Base-by-base conservation (phyloP, 2,888 invertebrate species). In the Pheosia tremula region DNA sequence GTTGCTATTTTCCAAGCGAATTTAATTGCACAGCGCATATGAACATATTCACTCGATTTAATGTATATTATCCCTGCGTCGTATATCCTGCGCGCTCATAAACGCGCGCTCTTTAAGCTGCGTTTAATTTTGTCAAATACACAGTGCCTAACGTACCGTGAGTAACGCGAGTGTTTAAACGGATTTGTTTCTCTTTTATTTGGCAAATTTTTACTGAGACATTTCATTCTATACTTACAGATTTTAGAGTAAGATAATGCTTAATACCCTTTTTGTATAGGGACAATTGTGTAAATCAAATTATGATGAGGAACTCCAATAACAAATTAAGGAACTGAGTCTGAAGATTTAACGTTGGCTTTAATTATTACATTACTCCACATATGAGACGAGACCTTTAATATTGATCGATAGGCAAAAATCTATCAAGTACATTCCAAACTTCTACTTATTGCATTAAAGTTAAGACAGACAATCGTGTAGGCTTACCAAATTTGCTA, bases 121-220 rank as follows among this genome's bases (percentile, higher is more conserved):
- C 58, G 64, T 76, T 74, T 76, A 76, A 74, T 74, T 76, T 13
- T 39, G 55, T 41, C 39, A 55, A 39, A 55, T 13, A 39, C 55
- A 39, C 39, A n/a, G 50, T 24, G 5, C 50, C 50, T 24, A 24
- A 50, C 24, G 13, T 50, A 24, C 5, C 7, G 24, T n/a, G n/a
- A 5, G 11, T 47, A n/a, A 47, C n/a, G 47, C n/a, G n/a, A n/a
- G n/a, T 47, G n/a, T 47, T 47, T 47, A 47, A n/a, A 47, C 45
- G 43, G 8, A 9, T 7, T n/a, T 7, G 45, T 47, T 11, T 11
- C 45, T 4, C 4, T 5, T 47, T 10, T 4, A 3, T 3, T 4
- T 10, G 8, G 1, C n/a, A n/a, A n/a, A n/a, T n/a, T n/a, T n/a
- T n/a, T n/a, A 45, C 10, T 10, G 10, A 10, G 10, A 45, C 4